Base-by-base conservation (phyloP, 2,797 vertebrate genomes). In the Linurgus olivaceus region DNA sequence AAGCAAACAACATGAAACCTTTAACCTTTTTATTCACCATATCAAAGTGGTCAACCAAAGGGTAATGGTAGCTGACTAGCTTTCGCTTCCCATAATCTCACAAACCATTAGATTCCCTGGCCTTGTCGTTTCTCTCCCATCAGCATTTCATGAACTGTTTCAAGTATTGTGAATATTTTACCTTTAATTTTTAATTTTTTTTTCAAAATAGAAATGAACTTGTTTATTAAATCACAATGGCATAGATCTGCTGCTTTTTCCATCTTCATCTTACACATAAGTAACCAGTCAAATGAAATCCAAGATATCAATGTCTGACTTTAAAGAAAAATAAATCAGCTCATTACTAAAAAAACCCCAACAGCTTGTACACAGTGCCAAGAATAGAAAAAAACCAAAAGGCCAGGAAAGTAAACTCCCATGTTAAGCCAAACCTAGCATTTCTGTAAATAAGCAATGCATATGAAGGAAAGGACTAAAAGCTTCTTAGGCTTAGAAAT, bases 11-110 rank as follows among this genome's bases (percentile, higher is more conserved):
- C 50, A 52, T 18, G 26, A 80, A 91, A 90, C 57, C 62, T 91
- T 94, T 88, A 72, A 86, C 79, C 82, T 94, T 95, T 77, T 10
- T 62, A 82, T 55, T 86, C 88, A 88, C 29, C 21, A 5, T 73
- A 71, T 71, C 82, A 61, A 80, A 93, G 50, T 73, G 90, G 72
- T 67, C 65, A 94, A 67, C 19, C 31, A 74, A 88, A 91, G 72
- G 58, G 54, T 81, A 88, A 95, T 33, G 29, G 58, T 35, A 84
- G 76, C 59, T 74, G 76, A 88, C 47, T 54, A 44, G 62, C 66
- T 86, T 92, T 93, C 70, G 5, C 31, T 86, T 84, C 51, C 66
- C 44, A n/a, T 70, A 86, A 71, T 37, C 12, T 52, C 7, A 5
- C 14, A 81, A 75, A 66, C 31, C 59, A 47, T 29, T 38, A 74